Percentiles rank a stretch among this genome's conserved stretches.
phyloP scores from a whole-genome alignment of 2,888 invertebrate genomes.

The Nemotelus pantherinus region DNA sequence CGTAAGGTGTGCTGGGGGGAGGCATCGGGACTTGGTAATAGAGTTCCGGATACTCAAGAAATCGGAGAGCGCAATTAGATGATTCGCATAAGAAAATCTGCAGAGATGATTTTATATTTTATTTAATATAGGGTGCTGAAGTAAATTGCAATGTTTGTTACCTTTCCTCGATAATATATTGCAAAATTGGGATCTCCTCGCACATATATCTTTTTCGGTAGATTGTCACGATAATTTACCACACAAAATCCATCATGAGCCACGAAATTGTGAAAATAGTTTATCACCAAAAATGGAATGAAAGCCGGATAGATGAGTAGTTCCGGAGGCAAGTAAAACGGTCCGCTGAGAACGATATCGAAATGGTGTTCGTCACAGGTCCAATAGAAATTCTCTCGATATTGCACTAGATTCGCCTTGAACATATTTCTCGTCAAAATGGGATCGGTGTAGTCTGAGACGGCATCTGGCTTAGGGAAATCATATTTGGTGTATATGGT shows the following conservation, averaged over 20 bases:
- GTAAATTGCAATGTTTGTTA: background rate
- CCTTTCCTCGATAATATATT: conserved; percentile 28
- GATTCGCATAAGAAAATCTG: conserved; percentile 32
- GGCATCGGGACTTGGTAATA: conserved; percentile 11
- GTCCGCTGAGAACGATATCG: conserved; percentile 4
- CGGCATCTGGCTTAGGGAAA: background rate
- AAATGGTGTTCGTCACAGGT: conserved; percentile 31
- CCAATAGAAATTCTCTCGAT: conserved; percentile 21
- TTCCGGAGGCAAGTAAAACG: background rate
- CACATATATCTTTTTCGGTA: background rate
- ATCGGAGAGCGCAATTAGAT: background rate
- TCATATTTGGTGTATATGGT: background rate
- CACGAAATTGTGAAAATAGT: conserved; percentile 1
- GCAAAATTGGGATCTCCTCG: conserved; percentile 17
- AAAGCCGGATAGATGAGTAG: background rate
- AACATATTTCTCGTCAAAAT: conserved; percentile 15
- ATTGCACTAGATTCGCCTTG: conserved; percentile 35
- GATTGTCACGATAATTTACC: background rate
- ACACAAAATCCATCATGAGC: conserved; percentile 24
- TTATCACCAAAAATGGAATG: conserved; percentile 19
- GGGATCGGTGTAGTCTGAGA: background rate
- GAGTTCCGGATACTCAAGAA: conserved; percentile 12
- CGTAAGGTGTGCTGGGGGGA: background rate
- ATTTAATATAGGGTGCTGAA: background rate
- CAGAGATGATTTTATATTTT: background rate